Evolutionary conservation across 2,888 invertebrate species (phyloP), one percentile per base, ranked within the genome.

Genomic region (Tenthredo scrophulariae): DNA sequence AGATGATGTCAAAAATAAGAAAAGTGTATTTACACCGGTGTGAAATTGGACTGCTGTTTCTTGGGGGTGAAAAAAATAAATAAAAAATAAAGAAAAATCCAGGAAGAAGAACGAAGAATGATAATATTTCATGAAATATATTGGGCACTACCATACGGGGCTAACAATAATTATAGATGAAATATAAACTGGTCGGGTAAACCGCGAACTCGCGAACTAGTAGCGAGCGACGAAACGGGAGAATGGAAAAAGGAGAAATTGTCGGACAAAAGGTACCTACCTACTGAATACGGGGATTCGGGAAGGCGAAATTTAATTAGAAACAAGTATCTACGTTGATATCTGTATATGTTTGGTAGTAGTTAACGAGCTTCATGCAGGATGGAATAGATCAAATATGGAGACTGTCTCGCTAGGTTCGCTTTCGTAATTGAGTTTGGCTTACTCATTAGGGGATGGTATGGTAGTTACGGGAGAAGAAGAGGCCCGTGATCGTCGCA

Each of bases 21-120:
- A 90, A 92, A 91, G 90, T 91, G 92, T 92, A 92, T 92, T 92
- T 92, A 91, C 92, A 92, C 91, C 91, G 88, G 91, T 92, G 92
- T 92, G 92, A 92, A 92, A 92, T 92, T 92, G 92, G 91, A 92
- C 91, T 91, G 80, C 29, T 83, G 43, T 67, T 83, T 33, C 58
- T 80, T 18, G 50, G 26, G 26, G 37, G 22, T n/a, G n/a, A n/a
- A 40, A 72, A 37, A 29, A 67, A 6, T 33, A 46, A 15, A 67
- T 33, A 33, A 67, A 33, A 33, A 33, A 33, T 33, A 26, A 26
- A 67, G 26, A 67, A 62, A 22, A 29, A 62, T 29, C 29, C 50
- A 62, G 62, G 62, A 40, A 80, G 37, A 80, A 77, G 54, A n/a
- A 7, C 29, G 58, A n/a, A 26, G 37, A 40, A 80, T 62, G 80